These are phyloP conservation scores for Chymomyza caudatula DNA, from an alignment of 2,888 invertebrate species.

Conservation along the genomic window DNA sequence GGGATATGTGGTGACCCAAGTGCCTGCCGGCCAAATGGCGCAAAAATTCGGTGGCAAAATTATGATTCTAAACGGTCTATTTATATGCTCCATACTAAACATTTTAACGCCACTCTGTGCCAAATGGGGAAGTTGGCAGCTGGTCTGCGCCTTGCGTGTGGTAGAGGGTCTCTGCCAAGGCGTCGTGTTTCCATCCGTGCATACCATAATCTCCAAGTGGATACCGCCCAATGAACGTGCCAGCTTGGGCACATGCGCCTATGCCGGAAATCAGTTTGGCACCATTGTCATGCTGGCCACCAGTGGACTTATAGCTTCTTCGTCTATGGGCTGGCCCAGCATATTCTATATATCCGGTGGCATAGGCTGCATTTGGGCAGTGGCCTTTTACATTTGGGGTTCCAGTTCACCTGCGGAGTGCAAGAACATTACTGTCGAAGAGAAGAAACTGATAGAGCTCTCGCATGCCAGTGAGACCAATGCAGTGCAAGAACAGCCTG, in stretches of 20 bases:
- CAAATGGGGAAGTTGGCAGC: conserved; percentile 81
- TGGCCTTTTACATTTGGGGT: conserved; percentile 82
- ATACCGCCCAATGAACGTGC: conserved; percentile 84
- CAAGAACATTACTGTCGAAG: conserved; percentile 81
- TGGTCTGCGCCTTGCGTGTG: conserved; percentile 82
- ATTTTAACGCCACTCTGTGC: conserved; percentile 85
- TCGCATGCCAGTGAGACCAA: conserved; percentile 74
- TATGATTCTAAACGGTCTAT: conserved; percentile 80
- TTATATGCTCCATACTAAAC: conserved; percentile 83
- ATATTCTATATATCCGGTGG: conserved; percentile 87
- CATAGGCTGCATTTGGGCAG: conserved; percentile 82
- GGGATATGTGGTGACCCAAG: conserved; percentile 82
- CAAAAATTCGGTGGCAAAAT: conserved; percentile 85
- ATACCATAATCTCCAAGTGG: conserved; percentile 85
- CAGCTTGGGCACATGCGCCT: conserved; percentile 82
- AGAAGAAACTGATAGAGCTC: conserved; percentile 84
- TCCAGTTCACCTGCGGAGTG: conserved; percentile 83
- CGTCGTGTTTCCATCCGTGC: conserved; percentile 83
- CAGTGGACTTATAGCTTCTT: conserved; percentile 85
- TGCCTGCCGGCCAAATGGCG: conserved; percentile 85
- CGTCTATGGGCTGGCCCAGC: conserved; percentile 86
- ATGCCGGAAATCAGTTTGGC: conserved; percentile 87
- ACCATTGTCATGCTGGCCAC: conserved; percentile 86
- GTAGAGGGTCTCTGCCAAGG: conserved; percentile 85
- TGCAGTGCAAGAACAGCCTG: conserved; percentile 46